Evolutionary conservation across 2,888 invertebrate genomes (phyloP), one percentile per base, ranked within the genome.

Genomic region (Cryptus armator): DNA sequence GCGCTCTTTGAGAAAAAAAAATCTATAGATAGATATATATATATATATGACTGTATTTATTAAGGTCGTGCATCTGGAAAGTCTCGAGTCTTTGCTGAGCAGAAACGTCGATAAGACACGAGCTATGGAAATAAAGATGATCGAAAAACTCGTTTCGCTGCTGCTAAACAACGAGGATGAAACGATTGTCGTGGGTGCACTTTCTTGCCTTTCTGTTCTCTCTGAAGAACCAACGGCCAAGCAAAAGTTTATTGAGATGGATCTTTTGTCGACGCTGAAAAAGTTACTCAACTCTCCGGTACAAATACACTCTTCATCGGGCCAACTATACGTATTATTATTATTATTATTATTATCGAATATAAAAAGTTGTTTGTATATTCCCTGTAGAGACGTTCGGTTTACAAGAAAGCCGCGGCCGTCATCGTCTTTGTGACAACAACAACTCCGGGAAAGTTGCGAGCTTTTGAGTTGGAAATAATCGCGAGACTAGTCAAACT

Each of bases 81-180:
- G 93, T 0, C 87, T 95, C 43, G 90, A 90, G 59, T 89, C 88
- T 4, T 85, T 95, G 82, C 91, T 91, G 24, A 87, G 91, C 43
- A 93, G 93, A 24, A 94, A 94, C 88, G 89, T 89, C 68, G 37
- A 37, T 37, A 87, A 92, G 32, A 67, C 59, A 51, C 80, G 68
- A 32, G 94, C 93, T 2, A 87, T 94, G 43, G 91, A 94, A 79
- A 85, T 90, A 43, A 91, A 92, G n/a, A 93, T 90, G 32, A 93
- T 94, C 81, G 89, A 91, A 62, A 92, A 91, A 64, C 89, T 94
- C 88, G 83, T 91, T 46, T 81, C 86, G 9, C 86, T 94, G 66
- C 82, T 94, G 67, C 37, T 37, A 37, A 86, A 91, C n/a, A 89
- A 86, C 71, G 88, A 88, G 59, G 89, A 92, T 77, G 86, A 89